Percentiles rank a stretch among this genome's conserved stretches.
Conservation (phyloP, 2,888 invertebrate species). For the Pristionchus maxplancki region DNA sequence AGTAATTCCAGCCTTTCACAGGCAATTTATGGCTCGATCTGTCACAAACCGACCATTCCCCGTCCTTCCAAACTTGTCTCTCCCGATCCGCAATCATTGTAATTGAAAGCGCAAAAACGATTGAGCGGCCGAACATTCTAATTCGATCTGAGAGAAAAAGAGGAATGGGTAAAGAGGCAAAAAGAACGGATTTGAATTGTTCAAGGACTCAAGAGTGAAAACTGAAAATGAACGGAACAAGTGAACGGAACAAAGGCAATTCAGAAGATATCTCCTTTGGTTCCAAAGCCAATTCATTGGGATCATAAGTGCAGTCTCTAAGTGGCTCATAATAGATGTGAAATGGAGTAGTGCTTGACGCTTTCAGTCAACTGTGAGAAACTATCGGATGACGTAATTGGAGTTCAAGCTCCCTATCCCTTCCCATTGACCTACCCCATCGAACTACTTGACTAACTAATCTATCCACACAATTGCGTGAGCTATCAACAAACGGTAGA, state of each 20-base stretch:
- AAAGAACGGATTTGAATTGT: constrained; percentile 14
- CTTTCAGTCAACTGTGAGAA: constrained; percentile 28
- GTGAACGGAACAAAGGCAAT: not conserved
- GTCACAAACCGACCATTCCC: not conserved
- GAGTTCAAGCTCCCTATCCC: not conserved
- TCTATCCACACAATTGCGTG: constrained; percentile 23
- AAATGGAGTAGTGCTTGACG: constrained; percentile 43
- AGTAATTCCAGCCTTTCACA: not conserved
- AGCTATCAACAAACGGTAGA: constrained; percentile 9
- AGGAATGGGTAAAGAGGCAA: constrained; percentile 12
- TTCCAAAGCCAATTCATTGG: not conserved
- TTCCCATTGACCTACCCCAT: not conserved
- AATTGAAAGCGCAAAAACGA: constrained; percentile 14
- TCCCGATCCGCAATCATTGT: constrained; percentile 13
- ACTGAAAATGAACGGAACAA: not conserved
- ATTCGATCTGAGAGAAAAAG: not conserved
- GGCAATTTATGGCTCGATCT: not conserved
- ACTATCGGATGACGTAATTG: constrained; percentile 11
- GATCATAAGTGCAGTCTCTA: not conserved
- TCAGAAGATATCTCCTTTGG: not conserved
- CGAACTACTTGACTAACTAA: constrained; percentile 34
- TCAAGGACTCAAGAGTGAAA: constrained; percentile 39
- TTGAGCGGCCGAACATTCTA: constrained; percentile 39
- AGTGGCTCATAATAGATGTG: constrained; percentile 44
- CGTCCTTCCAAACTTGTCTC: constrained; percentile 10